Evolutionary conservation across 2,888 invertebrate genomes (phyloP).

Genomic region (Hypomecis atomaria): DNA sequence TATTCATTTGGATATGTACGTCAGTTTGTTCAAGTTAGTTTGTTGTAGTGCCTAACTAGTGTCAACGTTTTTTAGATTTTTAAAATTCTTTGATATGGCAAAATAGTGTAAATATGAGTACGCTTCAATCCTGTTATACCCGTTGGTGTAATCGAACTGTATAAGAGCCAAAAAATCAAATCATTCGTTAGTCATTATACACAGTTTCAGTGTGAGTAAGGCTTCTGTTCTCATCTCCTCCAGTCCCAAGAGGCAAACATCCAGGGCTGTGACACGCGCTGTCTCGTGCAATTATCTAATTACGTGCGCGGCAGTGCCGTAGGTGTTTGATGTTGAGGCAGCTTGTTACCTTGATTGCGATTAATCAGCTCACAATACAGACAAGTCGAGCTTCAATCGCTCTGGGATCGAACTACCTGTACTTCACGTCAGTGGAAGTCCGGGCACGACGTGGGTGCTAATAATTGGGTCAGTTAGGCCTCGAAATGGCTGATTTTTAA

Average conservation of each 20-base stretch:
- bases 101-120: too few species aligned
- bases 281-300: slow-evolving; percentile 50
- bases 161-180: too few species aligned
- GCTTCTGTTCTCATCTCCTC: background rate
- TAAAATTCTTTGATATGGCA: too few species aligned
- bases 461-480: background rate
- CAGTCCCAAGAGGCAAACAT: slow-evolving; percentile 19
- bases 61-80: too few species aligned
- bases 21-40: too few species aligned
- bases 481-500: too few species aligned
- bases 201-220: background rate
- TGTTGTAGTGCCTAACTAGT: too few species aligned
- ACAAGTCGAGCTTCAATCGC: slow-evolving; percentile 17
- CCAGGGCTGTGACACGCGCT: slow-evolving; percentile 43
- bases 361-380: slow-evolving; percentile 37
- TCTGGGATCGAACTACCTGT: slow-evolving; percentile 9
- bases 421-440: background rate
- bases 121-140: too few species aligned
- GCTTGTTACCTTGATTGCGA: slow-evolving; percentile 42
- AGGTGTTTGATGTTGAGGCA: slow-evolving; percentile 41
- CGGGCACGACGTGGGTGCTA: background rate
- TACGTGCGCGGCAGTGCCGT: slow-evolving; percentile 36
- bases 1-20: too few species aligned
- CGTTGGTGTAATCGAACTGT: too few species aligned
- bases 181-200: too few species aligned